These are phyloP conservation scores for Sprattus sprattus DNA, from an alignment of 2,113 vertebrate species.

Conservation along the genomic window DNA sequence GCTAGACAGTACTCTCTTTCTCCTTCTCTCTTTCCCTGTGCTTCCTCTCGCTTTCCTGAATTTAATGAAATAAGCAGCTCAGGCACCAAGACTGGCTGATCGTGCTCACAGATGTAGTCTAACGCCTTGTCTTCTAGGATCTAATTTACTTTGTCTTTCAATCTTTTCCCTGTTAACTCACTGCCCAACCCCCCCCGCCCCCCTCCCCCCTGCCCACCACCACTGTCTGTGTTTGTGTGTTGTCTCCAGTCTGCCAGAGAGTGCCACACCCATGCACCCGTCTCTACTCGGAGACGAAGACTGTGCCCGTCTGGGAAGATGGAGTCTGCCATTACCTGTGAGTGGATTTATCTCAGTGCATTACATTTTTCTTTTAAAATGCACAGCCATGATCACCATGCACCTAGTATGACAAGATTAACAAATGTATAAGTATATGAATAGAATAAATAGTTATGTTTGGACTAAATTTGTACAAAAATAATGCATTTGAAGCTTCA, in stretches of 20 bases:
- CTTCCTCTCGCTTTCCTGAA: constrained; percentile 22
- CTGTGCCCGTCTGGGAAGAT: constrained; percentile 87
- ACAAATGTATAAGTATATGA: too few relatives aligned
- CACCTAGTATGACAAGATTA: too few relatives aligned
- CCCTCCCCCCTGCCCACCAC: too few relatives aligned
- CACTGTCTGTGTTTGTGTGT: constrained; percentile 27
- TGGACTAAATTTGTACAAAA: too few relatives aligned
- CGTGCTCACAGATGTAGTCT: background rate
- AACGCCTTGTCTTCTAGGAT: background rate
- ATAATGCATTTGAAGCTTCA: too few relatives aligned
- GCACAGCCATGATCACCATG: background rate
- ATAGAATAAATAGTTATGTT: too few relatives aligned
- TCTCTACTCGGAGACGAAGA: constrained; percentile 89
- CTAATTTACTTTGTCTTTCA: constrained; percentile 15
- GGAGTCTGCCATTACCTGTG: constrained; percentile 82
- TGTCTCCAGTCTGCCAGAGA: constrained; percentile 82
- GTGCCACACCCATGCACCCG: constrained; percentile 85
- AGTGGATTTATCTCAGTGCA: constrained; percentile 39
- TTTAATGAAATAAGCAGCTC: constrained; percentile 16
- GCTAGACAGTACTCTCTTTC: constrained; percentile 32
- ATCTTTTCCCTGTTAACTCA: background rate
- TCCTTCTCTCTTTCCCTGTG: background rate
- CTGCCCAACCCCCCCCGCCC: constrained; percentile 15
- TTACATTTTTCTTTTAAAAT: background rate
- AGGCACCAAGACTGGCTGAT: background rate